Conservation (phyloP, 2,888 invertebrate species). For the Athrips mouffetella region DNA sequence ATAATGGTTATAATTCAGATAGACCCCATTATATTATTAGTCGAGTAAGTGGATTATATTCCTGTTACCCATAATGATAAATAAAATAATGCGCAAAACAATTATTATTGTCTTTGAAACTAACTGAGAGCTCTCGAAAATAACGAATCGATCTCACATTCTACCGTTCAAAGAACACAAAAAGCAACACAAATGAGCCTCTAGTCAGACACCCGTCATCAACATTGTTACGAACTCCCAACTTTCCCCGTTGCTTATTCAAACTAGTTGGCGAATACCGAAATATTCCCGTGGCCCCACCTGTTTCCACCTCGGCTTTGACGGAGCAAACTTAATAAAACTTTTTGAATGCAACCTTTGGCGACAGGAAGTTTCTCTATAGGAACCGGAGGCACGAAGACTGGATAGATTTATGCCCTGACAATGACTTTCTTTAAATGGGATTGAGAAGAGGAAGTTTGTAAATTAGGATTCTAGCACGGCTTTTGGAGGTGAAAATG, state of each 20-base stretch:
- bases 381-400: constrained; percentile 9
- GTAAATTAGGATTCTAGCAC: constrained; percentile 5
- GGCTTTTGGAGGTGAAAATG: background rate
- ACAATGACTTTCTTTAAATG: constrained; percentile 35
- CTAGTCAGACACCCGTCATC: constrained; percentile 15
- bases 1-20: too few relatives aligned
- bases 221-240: constrained; percentile 18
- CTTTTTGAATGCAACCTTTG: constrained; percentile 52
- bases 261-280: constrained; percentile 43
- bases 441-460: constrained; percentile 6
- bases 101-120: too few relatives aligned
- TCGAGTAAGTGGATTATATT: too few relatives aligned
- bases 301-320: constrained; percentile 36
- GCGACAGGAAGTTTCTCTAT: constrained; percentile 32
- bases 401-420: constrained; percentile 27
- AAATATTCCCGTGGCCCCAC: constrained; percentile 31
- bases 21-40: too few relatives aligned
- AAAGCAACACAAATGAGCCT: constrained; percentile 14
- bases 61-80: too few relatives aligned
- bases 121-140: background rate
- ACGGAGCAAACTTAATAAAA: constrained; percentile 54
- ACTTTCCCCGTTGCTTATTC: constrained; percentile 32
- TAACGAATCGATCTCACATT: constrained; percentile 8
- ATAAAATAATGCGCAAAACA: too few relatives aligned
- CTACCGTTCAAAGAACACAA: constrained; percentile 4